A percentile compares a stretch with the other conserved stretches of the same genome.
These are phyloP conservation scores for Sprattus sprattus DNA, from an alignment of 2,113 vertebrate species.

Conservation along the genomic window DNA sequence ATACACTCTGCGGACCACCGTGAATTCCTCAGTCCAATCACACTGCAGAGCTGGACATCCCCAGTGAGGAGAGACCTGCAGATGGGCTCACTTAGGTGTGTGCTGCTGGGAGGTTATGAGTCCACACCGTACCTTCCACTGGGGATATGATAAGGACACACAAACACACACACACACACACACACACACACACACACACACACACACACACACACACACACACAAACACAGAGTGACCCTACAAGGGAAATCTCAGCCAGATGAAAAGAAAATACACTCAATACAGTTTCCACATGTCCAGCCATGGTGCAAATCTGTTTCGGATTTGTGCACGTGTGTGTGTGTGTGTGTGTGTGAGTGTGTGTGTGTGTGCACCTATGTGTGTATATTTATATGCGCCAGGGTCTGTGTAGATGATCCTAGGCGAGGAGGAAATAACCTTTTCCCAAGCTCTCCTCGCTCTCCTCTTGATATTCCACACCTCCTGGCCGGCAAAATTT, in stretches of 20 bases:
- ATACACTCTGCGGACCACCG: neutral
- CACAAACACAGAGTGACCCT: conserved; percentile 31
- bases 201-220: neutral
- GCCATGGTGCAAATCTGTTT: conserved; percentile 68
- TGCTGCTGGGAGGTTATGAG: neutral
- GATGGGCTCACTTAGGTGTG: neutral
- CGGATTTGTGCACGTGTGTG: conserved; percentile 52
- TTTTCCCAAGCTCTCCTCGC: conserved; percentile 55
- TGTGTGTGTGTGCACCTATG: conserved; percentile 2
- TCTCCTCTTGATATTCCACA: conserved; percentile 47
- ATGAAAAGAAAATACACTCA: conserved; percentile 66
- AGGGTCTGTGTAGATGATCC: conserved; percentile 47
- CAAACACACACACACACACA: neutral
- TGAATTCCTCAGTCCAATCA: neutral
- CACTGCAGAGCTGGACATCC: neutral
- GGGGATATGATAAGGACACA: neutral
- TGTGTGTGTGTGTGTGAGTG: conserved; percentile 24
- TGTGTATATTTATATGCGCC: conserved; percentile 36
- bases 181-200: neutral
- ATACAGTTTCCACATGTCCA: conserved; percentile 64
- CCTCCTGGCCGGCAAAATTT: conserved; percentile 42
- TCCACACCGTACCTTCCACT: neutral
- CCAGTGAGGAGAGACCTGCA: neutral
- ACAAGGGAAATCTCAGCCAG: conserved; percentile 51
- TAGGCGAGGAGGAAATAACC: conserved; percentile 55